phyloP scores from a whole-genome alignment of 2,113 vertebrate genomes.

The Pachyramphus minor region DNA sequence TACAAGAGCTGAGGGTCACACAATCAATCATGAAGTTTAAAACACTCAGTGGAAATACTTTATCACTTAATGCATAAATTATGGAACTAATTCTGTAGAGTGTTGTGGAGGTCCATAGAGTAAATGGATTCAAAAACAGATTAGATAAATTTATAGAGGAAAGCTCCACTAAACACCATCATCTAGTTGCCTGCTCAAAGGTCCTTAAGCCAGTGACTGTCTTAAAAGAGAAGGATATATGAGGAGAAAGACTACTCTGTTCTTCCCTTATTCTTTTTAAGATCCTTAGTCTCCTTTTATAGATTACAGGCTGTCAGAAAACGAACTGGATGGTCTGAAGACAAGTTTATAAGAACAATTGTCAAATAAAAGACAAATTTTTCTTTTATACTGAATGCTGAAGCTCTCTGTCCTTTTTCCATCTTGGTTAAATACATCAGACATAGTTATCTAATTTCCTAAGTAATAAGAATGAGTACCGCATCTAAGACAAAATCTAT shows the following conservation, averaged over 20 bases:
- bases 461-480: not conserved
- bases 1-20: not conserved
- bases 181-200: not conserved
- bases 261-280: not conserved
- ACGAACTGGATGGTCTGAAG: not conserved
- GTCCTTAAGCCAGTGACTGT: not conserved
- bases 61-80: not conserved
- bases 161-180: not conserved
- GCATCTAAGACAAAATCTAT: not conserved
- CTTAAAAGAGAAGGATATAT: not conserved
- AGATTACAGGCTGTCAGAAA: not conserved
- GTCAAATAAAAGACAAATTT: not conserved
- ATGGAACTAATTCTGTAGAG: not conserved
- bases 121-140: conserved; percentile 6
- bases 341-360: not conserved
- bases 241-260: not conserved
- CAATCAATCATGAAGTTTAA: not conserved
- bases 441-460: not conserved
- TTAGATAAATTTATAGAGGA: not conserved
- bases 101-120: not conserved
- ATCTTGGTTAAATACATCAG: not conserved
- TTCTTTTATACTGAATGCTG: not conserved
- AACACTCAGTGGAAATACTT: not conserved
- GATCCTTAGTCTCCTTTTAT: not conserved
- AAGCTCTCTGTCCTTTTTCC: not conserved